These are phyloP conservation scores for Rhinolophus ferrumequinum DNA, from an alignment of 2,113 vertebrate genomes.

Conservation along the genomic window DNA sequence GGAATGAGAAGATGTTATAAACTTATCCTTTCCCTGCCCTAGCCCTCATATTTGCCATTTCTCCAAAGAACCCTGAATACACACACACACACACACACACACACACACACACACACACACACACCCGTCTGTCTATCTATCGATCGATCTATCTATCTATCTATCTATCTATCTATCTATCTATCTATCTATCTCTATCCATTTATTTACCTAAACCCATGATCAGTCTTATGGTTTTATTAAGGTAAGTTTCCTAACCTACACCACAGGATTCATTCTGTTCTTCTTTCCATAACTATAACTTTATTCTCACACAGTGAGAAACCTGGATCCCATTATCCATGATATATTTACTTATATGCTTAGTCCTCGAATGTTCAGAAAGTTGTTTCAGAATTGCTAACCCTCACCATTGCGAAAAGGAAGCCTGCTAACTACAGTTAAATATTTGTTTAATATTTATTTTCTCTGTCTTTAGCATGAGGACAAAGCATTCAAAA, in stretches of 20 bases:
- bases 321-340: neutral
- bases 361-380: neutral
- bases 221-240: neutral
- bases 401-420: neutral
- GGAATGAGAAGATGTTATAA: neutral
- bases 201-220: neutral
- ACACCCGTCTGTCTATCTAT: too few species aligned
- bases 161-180: neutral
- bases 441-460: slow-evolving; percentile 7
- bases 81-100: too few species aligned
- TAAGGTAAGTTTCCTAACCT: neutral
- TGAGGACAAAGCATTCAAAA: neutral
- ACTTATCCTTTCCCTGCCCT: neutral
- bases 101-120: too few species aligned
- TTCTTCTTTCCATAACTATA: neutral
- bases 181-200: neutral
- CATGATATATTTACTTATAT: neutral
- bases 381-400: neutral
- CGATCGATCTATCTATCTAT: too few species aligned
- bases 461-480: neutral
- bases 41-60: neutral
- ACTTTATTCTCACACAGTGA: neutral
- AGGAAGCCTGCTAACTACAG: neutral
- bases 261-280: neutral
- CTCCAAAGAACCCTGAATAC: neutral